Evolutionary conservation across 2,113 vertebrate species (phyloP).

Genomic region (Etia nguti): DNA sequence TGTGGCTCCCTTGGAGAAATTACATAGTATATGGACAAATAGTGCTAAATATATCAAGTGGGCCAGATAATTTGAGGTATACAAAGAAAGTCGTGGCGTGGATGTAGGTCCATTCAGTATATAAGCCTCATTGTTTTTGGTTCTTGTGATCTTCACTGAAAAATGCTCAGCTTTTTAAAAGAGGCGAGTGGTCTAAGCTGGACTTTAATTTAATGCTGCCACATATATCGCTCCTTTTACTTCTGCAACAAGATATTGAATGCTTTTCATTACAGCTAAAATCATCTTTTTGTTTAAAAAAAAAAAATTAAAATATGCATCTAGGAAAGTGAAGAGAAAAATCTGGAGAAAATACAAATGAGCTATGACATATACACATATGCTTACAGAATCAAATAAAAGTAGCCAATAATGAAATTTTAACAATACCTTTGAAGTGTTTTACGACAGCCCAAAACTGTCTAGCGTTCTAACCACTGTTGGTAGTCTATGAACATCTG

Average conservation of each 20-base stretch:
- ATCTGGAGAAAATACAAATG: neutral
- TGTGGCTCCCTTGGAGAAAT: neutral
- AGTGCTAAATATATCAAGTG: constrained; percentile 8
- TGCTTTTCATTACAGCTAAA: neutral
- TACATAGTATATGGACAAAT: neutral
- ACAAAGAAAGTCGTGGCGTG: neutral
- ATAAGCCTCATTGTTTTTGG: neutral
- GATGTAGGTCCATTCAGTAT: neutral
- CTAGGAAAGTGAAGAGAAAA: neutral
- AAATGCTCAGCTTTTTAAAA: neutral
- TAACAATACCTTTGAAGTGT: neutral
- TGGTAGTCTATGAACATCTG: neutral
- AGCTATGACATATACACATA: neutral
- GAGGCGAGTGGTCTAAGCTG: neutral
- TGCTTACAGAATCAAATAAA: neutral
- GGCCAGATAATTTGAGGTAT: neutral
- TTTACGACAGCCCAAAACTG: neutral
- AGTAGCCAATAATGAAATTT: neutral
- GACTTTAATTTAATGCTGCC: neutral
- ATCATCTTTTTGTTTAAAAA: neutral
- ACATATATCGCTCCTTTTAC: neutral
- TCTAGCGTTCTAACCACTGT: neutral
- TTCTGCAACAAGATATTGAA: neutral
- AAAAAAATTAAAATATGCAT: neutral
- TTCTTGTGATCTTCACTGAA: neutral